Percentiles rank a stretch among this genome's conserved stretches.
Conservation (phyloP, 1,140 invertebrate genomes). For the Chrysopa pallens region DNA sequence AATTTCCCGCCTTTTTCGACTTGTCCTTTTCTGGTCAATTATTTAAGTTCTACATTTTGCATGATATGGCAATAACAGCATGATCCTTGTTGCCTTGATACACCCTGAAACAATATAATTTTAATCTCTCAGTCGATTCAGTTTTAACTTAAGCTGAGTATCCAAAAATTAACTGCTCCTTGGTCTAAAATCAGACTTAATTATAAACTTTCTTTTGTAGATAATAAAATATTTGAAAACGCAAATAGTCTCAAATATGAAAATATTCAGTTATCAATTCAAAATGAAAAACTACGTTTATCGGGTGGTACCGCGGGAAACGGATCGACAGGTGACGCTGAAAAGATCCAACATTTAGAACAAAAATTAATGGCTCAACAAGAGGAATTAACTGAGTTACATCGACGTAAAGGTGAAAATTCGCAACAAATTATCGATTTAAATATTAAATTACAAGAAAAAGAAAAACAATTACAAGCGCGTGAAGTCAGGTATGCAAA, state of each 20-base stretch:
- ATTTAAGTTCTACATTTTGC: too few relatives aligned
- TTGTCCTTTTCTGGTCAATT: background rate
- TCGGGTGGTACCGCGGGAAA: constrained; percentile 24
- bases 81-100: too few relatives aligned
- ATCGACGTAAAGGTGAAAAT: constrained; percentile 77
- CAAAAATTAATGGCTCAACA: constrained; percentile 72
- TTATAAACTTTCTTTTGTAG: constrained; percentile 32
- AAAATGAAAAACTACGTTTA: constrained; percentile 61
- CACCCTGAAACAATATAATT: constrained; percentile 5
- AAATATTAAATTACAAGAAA: constrained; percentile 69
- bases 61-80: too few relatives aligned
- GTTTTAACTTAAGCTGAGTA: too few relatives aligned
- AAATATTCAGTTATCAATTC: constrained; percentile 65
- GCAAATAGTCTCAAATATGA: constrained; percentile 56
- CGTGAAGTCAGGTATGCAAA: constrained; percentile 53
- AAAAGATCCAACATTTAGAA: constrained; percentile 47
- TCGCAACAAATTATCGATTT: constrained; percentile 84
- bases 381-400: constrained; percentile 81
- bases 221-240: constrained; percentile 73
- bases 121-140: too few relatives aligned
- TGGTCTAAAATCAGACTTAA: background rate
- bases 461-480: constrained; percentile 52
- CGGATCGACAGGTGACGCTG: constrained; percentile 13
- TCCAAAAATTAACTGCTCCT: background rate
- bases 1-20: background rate